Percentiles rank a stretch among this genome's conserved stretches.
Conservation (phyloP, 1,140 invertebrate species). For the Araneus ventricosus region DNA sequence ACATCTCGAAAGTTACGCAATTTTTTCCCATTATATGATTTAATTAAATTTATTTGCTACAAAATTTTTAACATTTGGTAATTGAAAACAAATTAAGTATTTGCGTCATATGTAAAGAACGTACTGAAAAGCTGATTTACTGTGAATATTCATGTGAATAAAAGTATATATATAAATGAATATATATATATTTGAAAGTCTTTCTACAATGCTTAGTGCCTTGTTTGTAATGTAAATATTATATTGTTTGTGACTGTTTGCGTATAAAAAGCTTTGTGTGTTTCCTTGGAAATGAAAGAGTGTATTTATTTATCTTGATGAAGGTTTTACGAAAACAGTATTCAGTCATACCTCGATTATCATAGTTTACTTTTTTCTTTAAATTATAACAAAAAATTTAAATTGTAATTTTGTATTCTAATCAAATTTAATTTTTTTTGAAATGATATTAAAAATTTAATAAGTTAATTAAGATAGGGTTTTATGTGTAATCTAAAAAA, state of each 20-base stretch:
- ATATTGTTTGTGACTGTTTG: conserved; percentile 40
- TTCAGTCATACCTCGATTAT: neutral
- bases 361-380: no score
- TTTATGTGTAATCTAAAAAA: no score
- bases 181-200: conserved; percentile 61
- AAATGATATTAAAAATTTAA: no score
- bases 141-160: conserved; percentile 64
- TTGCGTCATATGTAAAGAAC: conserved; percentile 6
- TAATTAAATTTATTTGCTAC: neutral
- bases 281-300: conserved; percentile 6
- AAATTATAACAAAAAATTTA: no score
- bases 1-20: no score
- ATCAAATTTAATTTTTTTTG: no score
- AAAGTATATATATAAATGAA: conserved; percentile 34
- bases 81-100: no score
- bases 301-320: conserved; percentile 18
- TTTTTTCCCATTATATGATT: no score
- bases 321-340: conserved; percentile 16
- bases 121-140: neutral
- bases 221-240: conserved; percentile 69
- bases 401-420: no score
- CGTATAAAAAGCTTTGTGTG: conserved; percentile 35
- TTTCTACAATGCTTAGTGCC: conserved; percentile 69
- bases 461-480: no score
- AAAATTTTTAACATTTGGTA: neutral